Conservation (phyloP, 1,140 invertebrate species). For the Lordiphosa clarofinis region DNA sequence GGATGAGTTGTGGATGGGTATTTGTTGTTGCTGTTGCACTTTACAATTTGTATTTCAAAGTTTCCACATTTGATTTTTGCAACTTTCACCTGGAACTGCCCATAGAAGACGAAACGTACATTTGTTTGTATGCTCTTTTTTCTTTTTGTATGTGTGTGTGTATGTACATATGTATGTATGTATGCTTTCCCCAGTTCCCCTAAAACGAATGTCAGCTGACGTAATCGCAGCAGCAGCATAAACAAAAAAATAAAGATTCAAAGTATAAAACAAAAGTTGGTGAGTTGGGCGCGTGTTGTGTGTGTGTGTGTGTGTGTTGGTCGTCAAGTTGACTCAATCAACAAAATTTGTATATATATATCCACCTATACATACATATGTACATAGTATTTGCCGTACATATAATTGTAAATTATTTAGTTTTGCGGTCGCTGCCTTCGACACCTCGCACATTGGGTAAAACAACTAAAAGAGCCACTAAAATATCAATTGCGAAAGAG, state of each 20-base stretch:
- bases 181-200: constrained; percentile 32
- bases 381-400: constrained; percentile 8
- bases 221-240: constrained; percentile 62
- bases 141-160: constrained; percentile 1
- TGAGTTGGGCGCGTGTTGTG: constrained; percentile 28
- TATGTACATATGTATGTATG: constrained; percentile 9
- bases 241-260: constrained; percentile 35
- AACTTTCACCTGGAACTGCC: constrained; percentile 55
- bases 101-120: constrained; percentile 30
- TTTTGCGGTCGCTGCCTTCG: constrained; percentile 26
- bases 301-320: constrained; percentile 10
- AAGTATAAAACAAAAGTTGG: constrained; percentile 54
- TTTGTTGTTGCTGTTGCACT: constrained; percentile 39
- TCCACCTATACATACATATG: constrained; percentile 13
- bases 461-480: constrained; percentile 12
- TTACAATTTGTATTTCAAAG: constrained; percentile 32
- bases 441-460: constrained; percentile 12
- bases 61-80: constrained; percentile 58
- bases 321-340: constrained; percentile 60
- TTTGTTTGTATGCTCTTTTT: constrained; percentile 12
- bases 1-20: constrained; percentile 33
- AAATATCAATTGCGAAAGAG: constrained; percentile 12
- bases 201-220: constrained; percentile 53
- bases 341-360: constrained; percentile 22
- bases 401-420: constrained; percentile 46